Base-by-base conservation (phyloP, 2,797 vertebrate genomes). In the Ptychadena robeensis region DNA sequence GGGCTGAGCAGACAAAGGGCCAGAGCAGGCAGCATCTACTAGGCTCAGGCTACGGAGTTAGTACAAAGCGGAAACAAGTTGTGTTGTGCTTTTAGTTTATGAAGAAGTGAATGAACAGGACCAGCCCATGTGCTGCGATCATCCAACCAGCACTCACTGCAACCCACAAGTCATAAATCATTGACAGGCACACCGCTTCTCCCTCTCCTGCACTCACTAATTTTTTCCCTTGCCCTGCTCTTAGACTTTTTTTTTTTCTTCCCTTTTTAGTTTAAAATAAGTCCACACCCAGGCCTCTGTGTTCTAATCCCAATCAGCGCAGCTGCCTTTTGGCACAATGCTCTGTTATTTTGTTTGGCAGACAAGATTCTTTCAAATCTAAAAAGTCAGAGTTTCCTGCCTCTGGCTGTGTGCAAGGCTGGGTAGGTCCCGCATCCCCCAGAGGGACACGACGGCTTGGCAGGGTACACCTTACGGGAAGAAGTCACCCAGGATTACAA, bases 71-170 rank as follows among this genome's bases (percentile, higher is more conserved):
- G 71, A 83, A 83, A 75, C 76, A 63, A 79, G 30, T 14, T 12
- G 18, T n/a, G 37, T 18, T 34, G 25, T 28, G 72, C 72, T 34
- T 57, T 80, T 73, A 75, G 35, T 70, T 85, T 85, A 80, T 74
- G 82, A 76, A 85, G 82, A 74, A 80, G 34, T 85, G 70, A 85
- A 85, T 85, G 82, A 35, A 65, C 22, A 80, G 78, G 82, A 69
- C 34, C 82, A 63, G 77, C 71, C 82, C 82, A 48, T 30, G 25
- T 63, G 66, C 44, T 9, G 27, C 64, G 11, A 4, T 18, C 37
- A 57, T 85, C 82, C 82, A 85, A 84, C 76, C 82, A 84, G 82
- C 32, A 25, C 34, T 12, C 30, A 5, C 66, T 40, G 73, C 81
- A 63, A 40, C 61, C 64, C 77, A 64, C 63, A 53, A 34, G 28